These are phyloP conservation scores for Nothocercus nigrocapillus DNA, from an alignment of 2,113 vertebrate genomes.

Conservation along the genomic window DNA sequence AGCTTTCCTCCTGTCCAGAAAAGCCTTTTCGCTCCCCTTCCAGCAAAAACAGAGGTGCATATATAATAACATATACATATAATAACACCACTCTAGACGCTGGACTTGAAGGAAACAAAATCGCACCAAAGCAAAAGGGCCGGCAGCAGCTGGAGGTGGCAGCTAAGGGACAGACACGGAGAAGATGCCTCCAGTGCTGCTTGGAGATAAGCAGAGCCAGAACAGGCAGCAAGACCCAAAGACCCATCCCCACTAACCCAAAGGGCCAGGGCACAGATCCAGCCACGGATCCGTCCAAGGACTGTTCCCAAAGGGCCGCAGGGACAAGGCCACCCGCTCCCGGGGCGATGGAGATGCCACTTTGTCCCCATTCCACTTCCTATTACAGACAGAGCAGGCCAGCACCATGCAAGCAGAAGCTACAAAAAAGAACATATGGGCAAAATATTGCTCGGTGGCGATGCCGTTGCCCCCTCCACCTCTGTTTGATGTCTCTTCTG, in stretches of 20 bases:
- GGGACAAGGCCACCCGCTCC: background rate
- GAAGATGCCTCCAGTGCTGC: background rate
- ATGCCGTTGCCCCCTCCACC: accelerated
- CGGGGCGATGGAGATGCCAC: background rate
- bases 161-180: background rate
- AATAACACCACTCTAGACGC: background rate
- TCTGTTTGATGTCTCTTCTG: background rate
- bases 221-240: background rate
- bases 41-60: background rate
- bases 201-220: background rate
- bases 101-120: background rate
- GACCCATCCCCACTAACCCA: background rate
- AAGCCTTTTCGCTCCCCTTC: background rate
- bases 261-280: background rate
- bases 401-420: background rate
- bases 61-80: background rate
- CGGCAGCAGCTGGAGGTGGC: background rate
- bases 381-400: background rate
- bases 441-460: background rate
- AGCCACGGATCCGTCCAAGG: no score
- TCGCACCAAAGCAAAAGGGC: accelerated
- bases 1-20: background rate
- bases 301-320: background rate
- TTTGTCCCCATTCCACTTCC: background rate
- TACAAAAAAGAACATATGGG: background rate